These are phyloP conservation scores for Syngnathus rostellatus DNA, from an alignment of 2,797 vertebrate species.

Conservation along the genomic window DNA sequence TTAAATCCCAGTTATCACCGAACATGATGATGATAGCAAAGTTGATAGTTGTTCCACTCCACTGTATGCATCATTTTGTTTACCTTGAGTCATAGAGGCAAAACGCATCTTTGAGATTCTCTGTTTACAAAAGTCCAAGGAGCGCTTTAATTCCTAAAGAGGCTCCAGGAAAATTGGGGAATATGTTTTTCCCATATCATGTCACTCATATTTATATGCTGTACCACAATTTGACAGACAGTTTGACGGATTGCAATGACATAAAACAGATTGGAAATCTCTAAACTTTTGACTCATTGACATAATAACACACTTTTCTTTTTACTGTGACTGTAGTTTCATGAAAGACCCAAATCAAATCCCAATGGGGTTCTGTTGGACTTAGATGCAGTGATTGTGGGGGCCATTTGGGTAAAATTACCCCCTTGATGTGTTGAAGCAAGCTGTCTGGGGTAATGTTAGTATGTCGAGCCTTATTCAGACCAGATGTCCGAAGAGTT, in stretches of 20 bases:
- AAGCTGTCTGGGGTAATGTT: background rate
- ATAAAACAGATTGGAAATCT: background rate
- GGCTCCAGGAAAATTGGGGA: background rate
- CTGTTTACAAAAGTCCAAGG: background rate
- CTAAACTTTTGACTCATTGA: background rate
- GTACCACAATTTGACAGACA: background rate
- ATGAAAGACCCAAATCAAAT: background rate
- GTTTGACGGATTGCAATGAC: background rate
- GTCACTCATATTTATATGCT: background rate
- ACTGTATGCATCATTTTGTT: background rate
- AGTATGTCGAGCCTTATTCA: background rate
- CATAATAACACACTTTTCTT: background rate
- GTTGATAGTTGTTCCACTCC: background rate
- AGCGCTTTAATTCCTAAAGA: background rate
- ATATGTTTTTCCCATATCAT: background rate
- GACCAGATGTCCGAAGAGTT: background rate
- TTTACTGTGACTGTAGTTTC: background rate
- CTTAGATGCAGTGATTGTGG: background rate
- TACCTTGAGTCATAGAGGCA: background rate
- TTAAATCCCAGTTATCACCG: background rate
- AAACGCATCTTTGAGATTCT: background rate
- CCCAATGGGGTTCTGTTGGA: background rate
- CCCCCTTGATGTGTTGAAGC: background rate
- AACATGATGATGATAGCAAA: background rate
- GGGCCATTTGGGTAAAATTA: background rate